Conservation (phyloP, 2,888 invertebrate species). For the Miltochrista miniata region DNA sequence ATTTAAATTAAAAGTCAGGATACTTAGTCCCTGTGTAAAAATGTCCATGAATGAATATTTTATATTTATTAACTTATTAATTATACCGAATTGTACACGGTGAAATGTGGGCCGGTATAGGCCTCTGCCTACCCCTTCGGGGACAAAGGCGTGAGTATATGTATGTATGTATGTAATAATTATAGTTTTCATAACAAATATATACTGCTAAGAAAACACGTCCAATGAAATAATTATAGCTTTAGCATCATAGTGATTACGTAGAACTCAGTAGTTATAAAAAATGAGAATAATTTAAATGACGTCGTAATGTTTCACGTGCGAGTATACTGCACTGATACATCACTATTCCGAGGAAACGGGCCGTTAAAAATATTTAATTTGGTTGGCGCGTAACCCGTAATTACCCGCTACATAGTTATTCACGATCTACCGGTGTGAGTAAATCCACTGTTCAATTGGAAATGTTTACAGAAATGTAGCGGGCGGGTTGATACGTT, state of each 20-base stretch:
- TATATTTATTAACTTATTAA: no score
- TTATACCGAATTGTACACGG: no score
- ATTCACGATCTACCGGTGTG: constrained; percentile 56
- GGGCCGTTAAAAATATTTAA: constrained; percentile 72
- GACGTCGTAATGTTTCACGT: not conserved
- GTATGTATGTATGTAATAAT: no score
- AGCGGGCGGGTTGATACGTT: constrained; percentile 25
- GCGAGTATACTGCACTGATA: constrained; percentile 38
- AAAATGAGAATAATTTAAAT: not conserved
- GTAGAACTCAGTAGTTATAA: not conserved
- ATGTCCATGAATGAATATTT: no score
- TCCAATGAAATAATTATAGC: no score
- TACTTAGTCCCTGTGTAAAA: no score
- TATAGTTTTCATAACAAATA: no score
- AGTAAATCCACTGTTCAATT: constrained; percentile 57
- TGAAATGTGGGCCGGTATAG: no score
- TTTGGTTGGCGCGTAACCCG: constrained; percentile 66
- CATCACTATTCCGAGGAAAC: constrained; percentile 63
- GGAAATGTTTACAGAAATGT: constrained; percentile 37
- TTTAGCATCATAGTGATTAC: not conserved
- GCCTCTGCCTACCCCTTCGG: no score
- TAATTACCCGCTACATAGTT: constrained; percentile 67
- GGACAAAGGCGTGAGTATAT: no score
- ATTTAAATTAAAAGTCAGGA: no score
- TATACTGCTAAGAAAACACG: no score